Evolutionary conservation across 1,140 invertebrate genomes (phyloP).

Genomic region (Tetranychus cinnabarinus): DNA sequence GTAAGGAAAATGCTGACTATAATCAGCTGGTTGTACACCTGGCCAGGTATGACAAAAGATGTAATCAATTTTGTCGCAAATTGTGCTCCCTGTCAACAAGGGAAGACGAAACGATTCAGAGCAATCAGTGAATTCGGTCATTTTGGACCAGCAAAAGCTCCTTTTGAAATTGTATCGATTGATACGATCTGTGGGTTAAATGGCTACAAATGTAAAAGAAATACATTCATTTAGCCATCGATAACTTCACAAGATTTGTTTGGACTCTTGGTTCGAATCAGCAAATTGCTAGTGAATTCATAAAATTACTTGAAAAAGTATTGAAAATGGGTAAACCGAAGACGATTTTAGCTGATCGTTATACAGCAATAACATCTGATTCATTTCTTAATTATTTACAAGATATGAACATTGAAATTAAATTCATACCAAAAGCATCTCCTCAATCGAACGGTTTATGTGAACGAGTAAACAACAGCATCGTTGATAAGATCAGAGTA

Average conservation of each 20-base stretch:
- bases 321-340: not conserved
- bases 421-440: not conserved
- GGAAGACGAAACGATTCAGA: not conserved
- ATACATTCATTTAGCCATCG: slow-evolving; percentile 7
- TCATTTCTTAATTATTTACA: not conserved
- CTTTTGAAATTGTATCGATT: slow-evolving; percentile 9
- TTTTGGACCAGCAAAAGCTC: slow-evolving; percentile 2
- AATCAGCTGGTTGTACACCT: not conserved
- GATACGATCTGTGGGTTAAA: slow-evolving; percentile 7
- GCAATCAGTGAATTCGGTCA: not conserved
- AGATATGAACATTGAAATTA: not conserved
- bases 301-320: slow-evolving; percentile 3
- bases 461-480: slow-evolving; percentile 4
- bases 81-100: slow-evolving; percentile 1
- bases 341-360: not conserved
- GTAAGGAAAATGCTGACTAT: not conserved
- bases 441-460: not conserved
- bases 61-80: not conserved
- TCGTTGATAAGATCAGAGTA: slow-evolving; percentile 1
- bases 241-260: slow-evolving; percentile 3
- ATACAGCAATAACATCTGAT: not conserved
- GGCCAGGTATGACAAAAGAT: not conserved
- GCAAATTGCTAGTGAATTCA: slow-evolving; percentile 2
- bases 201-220: not conserved
- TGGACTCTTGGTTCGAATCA: not conserved